Conservation (phyloP, 2,797 vertebrate species). For the Poecilia gillii region DNA sequence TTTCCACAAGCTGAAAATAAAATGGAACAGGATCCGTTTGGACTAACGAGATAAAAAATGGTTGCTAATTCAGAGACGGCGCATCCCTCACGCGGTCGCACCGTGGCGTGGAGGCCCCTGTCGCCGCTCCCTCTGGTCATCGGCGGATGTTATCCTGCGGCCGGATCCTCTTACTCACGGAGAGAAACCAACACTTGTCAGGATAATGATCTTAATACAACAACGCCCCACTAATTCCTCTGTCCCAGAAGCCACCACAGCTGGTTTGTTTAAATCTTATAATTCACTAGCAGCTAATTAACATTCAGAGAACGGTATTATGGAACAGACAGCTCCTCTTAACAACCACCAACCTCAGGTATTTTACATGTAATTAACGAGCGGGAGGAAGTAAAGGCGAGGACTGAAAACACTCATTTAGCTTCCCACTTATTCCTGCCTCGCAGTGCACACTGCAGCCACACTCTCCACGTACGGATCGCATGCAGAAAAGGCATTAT, state of each 20-base stretch:
- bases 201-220: constrained; percentile 84
- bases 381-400: constrained; percentile 45
- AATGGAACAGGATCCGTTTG: constrained; percentile 81
- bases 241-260: constrained; percentile 80
- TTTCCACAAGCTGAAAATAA: constrained; percentile 82
- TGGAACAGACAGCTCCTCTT: constrained; percentile 67
- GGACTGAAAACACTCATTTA: constrained; percentile 61
- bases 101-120: constrained; percentile 1
- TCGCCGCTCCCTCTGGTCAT: constrained; percentile 51
- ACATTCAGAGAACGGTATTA: constrained; percentile 77
- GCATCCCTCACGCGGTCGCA: constrained; percentile 29
- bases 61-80: constrained; percentile 75
- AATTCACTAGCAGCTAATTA: constrained; percentile 84
- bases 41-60: constrained; percentile 82
- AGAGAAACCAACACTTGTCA: constrained; percentile 79
- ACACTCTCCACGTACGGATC: constrained; percentile 46
- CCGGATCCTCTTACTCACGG: constrained; percentile 72
- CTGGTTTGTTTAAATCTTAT: constrained; percentile 83
- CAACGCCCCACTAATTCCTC: constrained; percentile 83
- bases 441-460: constrained; percentile 34
- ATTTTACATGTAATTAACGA: constrained; percentile 80
- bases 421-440: constrained; percentile 47
- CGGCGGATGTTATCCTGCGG: constrained; percentile 45
- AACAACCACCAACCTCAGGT: constrained; percentile 76
- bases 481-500: constrained; percentile 46